Percentiles rank a stretch among this genome's conserved stretches.
Conservation (phyloP, 92 coral and sea anemone genomes). For the Zoanthus sociatus region DNA sequence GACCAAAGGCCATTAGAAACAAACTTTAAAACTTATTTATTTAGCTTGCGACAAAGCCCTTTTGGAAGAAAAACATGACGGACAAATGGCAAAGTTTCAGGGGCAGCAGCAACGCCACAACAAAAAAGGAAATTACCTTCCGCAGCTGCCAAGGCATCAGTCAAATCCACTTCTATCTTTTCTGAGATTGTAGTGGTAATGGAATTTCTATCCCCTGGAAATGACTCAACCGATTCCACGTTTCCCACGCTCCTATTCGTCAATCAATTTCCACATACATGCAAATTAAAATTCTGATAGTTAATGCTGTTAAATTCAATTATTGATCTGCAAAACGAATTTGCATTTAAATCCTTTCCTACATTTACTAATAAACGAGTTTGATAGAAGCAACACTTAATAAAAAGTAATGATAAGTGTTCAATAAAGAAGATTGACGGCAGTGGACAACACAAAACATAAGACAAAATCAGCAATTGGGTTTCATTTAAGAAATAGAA, state of each 20-base stretch:
- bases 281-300: background rate
- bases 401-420: too few relatives aligned
- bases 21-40: too few relatives aligned
- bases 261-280: background rate
- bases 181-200: constrained; percentile 84
- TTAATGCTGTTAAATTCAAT: background rate
- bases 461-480: too few relatives aligned
- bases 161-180: constrained; percentile 79
- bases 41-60: background rate
- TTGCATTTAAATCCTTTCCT: background rate
- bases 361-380: too few relatives aligned
- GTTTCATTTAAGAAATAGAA: too few relatives aligned
- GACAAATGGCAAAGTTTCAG: background rate
- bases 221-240: constrained; percentile 81
- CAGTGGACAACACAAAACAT: too few relatives aligned
- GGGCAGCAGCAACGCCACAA: background rate
- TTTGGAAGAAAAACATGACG: background rate
- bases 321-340: too few relatives aligned
- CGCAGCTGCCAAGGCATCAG: constrained; percentile 76
- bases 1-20: too few relatives aligned
- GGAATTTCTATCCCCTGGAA: constrained; percentile 44
- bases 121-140: constrained; percentile 49
- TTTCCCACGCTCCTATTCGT: constrained; percentile 74
- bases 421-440: too few relatives aligned
- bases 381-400: too few relatives aligned